Conservation (phyloP, 2,888 invertebrate genomes). For the Busseola fusca region DNA sequence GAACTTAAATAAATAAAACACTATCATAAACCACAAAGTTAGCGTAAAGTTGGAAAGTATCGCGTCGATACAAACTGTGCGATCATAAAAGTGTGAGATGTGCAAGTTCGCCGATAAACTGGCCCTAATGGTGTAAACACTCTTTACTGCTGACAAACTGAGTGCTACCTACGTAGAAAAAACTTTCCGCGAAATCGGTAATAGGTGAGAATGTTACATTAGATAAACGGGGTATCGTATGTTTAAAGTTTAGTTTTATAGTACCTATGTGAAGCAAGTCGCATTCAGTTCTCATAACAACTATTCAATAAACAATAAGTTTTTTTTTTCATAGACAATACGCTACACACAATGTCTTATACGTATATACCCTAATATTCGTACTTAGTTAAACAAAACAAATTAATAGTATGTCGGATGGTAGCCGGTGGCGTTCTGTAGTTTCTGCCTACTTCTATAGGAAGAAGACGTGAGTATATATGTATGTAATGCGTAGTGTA, state of each 20-base stretch:
- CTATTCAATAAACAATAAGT: background rate
- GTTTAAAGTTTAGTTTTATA: constrained; percentile 39
- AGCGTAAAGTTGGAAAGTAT: constrained; percentile 36
- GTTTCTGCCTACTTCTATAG: background rate
- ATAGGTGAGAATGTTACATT: constrained; percentile 40
- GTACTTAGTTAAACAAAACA: background rate
- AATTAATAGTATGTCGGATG: background rate
- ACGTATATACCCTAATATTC: background rate
- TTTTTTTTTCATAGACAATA: background rate
- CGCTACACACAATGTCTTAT: no score
- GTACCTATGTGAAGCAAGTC: constrained; percentile 26
- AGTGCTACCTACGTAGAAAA: constrained; percentile 20
- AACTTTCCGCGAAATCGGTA: constrained; percentile 31
- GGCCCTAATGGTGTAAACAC: constrained; percentile 46
- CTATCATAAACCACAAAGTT: constrained; percentile 42
- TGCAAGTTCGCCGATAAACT: constrained; percentile 52
- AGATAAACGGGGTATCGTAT: constrained; percentile 23
- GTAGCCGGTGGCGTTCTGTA: background rate
- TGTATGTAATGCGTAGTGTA: background rate
- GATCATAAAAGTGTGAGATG: constrained; percentile 55
- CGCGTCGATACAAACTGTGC: constrained; percentile 43
- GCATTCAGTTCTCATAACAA: constrained; percentile 18
- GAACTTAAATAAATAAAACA: constrained; percentile 41
- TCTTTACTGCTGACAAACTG: constrained; percentile 40
- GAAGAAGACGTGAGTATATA: background rate